Evolutionary conservation across 2,888 invertebrate species (phyloP).

Genomic region (Pollenia labialis): DNA sequence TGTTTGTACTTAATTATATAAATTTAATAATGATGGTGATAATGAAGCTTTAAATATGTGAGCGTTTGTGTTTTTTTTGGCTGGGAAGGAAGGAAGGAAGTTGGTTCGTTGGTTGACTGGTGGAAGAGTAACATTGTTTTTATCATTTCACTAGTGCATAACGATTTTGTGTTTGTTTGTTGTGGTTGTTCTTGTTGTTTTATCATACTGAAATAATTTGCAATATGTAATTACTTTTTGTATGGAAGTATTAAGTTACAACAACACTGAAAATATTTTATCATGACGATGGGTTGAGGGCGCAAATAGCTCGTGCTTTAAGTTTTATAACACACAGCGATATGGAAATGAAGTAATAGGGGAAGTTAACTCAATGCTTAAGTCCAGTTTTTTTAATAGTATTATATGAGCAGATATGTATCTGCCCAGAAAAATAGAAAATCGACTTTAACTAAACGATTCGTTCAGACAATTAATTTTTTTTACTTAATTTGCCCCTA

Average conservation of each 20-base stretch:
- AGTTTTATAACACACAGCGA: not conserved
- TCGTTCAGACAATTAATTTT: too few species aligned
- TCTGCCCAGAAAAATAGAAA: too few species aligned
- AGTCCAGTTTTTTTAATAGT: not conserved
- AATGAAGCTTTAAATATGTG: conserved; percentile 7
- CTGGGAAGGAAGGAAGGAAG: conserved; percentile 45
- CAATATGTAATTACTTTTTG: conserved; percentile 51
- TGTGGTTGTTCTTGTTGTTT: not conserved
- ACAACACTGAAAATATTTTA: conserved; percentile 9
- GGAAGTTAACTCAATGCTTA: conserved; percentile 42
- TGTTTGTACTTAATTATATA: conserved; percentile 28
- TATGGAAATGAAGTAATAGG: conserved; percentile 53
- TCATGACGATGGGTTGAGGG: conserved; percentile 33
- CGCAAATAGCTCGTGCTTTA: conserved; percentile 47
- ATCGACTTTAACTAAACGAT: too few species aligned
- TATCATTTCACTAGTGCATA: conserved; percentile 66
- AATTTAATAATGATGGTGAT: conserved; percentile 9
- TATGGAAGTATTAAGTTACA: conserved; percentile 4
- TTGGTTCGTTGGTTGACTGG: conserved; percentile 49
- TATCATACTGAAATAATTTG: conserved; percentile 15
- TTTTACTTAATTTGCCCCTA: too few species aligned
- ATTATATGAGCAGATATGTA: too few species aligned
- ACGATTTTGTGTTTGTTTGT: conserved; percentile 43
- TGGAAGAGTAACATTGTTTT: conserved; percentile 52
- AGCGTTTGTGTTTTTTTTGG: conserved; percentile 15